phyloP scores from a whole-genome alignment of 2,797 vertebrate species.

The Eutrigla gurnardus region DNA sequence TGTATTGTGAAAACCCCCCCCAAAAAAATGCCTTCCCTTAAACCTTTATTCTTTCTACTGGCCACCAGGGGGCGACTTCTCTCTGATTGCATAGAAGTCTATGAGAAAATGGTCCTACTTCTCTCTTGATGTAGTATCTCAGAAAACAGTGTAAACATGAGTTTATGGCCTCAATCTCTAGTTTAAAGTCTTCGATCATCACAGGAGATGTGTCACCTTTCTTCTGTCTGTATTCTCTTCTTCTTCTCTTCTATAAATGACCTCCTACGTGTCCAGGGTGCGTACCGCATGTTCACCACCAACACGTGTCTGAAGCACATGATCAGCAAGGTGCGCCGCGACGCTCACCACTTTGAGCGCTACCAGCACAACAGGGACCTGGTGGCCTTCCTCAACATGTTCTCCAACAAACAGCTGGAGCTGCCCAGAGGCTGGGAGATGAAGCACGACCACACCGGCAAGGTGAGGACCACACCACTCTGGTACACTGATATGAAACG shows the following conservation, averaged over 20 bases:
- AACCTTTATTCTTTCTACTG: not conserved
- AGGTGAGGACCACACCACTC: constrained; percentile 77
- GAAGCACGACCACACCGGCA: constrained; percentile 96
- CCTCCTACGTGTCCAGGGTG: constrained; percentile 82
- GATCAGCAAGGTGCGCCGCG: constrained; percentile 86
- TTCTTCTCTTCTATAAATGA: not conserved
- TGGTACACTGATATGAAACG: no score
- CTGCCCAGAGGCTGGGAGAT: constrained; percentile 96
- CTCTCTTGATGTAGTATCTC: not conserved
- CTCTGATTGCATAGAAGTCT: not conserved
- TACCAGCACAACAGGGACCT: constrained; percentile 97
- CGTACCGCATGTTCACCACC: constrained; percentile 94
- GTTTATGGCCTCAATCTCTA: not conserved
- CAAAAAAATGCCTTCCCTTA: not conserved
- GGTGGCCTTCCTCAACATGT: constrained; percentile 95
- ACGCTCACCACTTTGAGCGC: constrained; percentile 94
- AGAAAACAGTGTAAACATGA: no score
- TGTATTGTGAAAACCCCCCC: no score
- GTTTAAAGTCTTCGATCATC: not conserved
- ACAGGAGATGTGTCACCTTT: constrained; percentile 12
- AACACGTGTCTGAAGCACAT: constrained; percentile 95
- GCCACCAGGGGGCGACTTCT: no score
- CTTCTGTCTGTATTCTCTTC: not conserved
- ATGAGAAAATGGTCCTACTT: not conserved
- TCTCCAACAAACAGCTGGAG: constrained; percentile 95